Evolutionary conservation across 2,888 invertebrate genomes (phyloP), one percentile per base, ranked within the genome.

Genomic region (Ferdinandea cuprea): DNA sequence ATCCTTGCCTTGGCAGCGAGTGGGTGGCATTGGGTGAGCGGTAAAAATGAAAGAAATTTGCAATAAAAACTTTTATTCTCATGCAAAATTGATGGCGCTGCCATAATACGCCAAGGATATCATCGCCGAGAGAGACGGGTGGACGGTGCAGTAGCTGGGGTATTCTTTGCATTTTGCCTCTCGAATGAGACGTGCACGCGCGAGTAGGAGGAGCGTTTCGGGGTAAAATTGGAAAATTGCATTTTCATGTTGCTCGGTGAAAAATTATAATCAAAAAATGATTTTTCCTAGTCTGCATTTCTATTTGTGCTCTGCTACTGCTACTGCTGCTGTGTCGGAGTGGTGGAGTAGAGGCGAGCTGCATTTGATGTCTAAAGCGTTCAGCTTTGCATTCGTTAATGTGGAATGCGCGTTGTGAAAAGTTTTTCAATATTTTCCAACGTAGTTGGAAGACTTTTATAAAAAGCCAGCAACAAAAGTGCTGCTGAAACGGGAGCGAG

Each of bases 211-310:
- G 50, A 61, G 58, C 25, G 37, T 68, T 61, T 46, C 40, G 63
- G 71, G 72, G 42, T 72, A 46, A 80, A 83, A 83, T 83, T 83
- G 78, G 78, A 83, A 83, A 83, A 83, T 83, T 83, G 83, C 83
- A 83, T 83, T 83, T 83, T 83, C 83, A 83, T 83, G 72, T 78
- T 78, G 48, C 72, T 78, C 68, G 65, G 83, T 78, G 83, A 77
- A 83, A 83, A 83, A 83, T 78, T 83, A 83, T 83, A 83, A 83
- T 83, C 83, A 83, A 83, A 83, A n/a, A 83, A 83, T 83, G 83
- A 83, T 78, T 73, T 83, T 73, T 83, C 77, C 78, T 83, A 83
- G 83, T 83, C 56, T 78, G 77, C 71, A 66, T 54, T 65, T 46
- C 63, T 73, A 80, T 69, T 80, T 77, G 59, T 66, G 65, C 25